Base-by-base conservation (phyloP, 2,113 vertebrate species). In the Acanthisitta chloris region DNA sequence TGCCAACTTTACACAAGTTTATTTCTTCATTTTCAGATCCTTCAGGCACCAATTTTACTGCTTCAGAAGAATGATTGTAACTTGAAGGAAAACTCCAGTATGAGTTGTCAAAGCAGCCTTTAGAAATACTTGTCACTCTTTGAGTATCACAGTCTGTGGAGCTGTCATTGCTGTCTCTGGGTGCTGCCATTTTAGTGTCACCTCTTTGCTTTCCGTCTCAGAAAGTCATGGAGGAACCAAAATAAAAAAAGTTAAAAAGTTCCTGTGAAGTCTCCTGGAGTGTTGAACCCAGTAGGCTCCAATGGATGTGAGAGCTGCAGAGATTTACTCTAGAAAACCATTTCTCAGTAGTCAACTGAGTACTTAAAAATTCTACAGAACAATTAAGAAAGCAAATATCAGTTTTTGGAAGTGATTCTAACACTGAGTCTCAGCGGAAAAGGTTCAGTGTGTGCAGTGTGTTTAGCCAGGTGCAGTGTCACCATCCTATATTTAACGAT, bases 61-160 rank as follows among this genome's bases (percentile, higher is more conserved):
- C 89, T 92, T 96, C 93, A 94, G 77, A 96, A 90, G 91, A 92
- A 90, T 88, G 87, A 96, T 96, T 94, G 95, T 85, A 96, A 95
- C 96, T 96, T 94, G 92, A 94, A 92, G 96, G 94, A 95, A 97
- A 94, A 91, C 93, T 97, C 87, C 20, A 2, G 69, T 88, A 95
- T 87, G 82, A 95, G 71, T 94, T 97, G 97, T 97, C 96, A 97
- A 96, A 97, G 96, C 94, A 96, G 91, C 92, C 91, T 96, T 92
- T 94, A 96, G 94, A 96, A 97, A 96, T 95, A 64, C 85, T 90
- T 97, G 96, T 97, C 94, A 96, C 66, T 97, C 96, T 93, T 88
- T 43, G 67, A 77, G 92, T 73, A 94, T 94, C 97, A 95, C 33
- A 93, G 93, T 92, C 88, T 95, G 78, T 90, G 58, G 64, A 96